Evolutionary conservation across 2,113 vertebrate species (phyloP).

Genomic region (Oreochromis niloticus): DNA sequence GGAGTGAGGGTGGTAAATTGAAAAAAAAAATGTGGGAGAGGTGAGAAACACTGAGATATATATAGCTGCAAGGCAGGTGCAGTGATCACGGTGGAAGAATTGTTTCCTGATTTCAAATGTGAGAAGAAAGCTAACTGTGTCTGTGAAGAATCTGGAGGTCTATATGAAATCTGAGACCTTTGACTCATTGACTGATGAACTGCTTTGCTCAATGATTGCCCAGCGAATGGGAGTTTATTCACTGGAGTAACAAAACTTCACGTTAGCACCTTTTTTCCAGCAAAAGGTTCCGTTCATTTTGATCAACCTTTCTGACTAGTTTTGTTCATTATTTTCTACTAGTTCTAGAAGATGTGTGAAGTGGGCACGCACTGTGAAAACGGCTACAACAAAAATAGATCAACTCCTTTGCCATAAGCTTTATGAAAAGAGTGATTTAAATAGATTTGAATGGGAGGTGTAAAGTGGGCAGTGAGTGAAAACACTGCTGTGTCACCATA

Average conservation of each 20-base stretch:
- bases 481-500: slow-evolving; percentile 35
- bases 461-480: slow-evolving; percentile 51
- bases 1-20: slow-evolving; percentile 29
- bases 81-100: not conserved
- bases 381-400: slow-evolving; percentile 18
- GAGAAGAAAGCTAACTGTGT: not conserved
- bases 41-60: slow-evolving; percentile 33
- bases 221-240: not conserved
- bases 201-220: not conserved
- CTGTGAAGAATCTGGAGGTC: not conserved
- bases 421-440: slow-evolving; percentile 25
- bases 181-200: not conserved
- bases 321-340: not conserved
- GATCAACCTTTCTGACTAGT: not conserved
- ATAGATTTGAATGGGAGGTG: slow-evolving; percentile 63
- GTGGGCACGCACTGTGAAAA: not conserved
- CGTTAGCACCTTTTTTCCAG: not conserved
- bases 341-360: slow-evolving; percentile 6
- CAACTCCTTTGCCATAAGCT: slow-evolving; percentile 15
- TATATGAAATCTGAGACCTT: not conserved
- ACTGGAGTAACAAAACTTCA: not conserved
- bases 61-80: slow-evolving; percentile 22
- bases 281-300: not conserved
- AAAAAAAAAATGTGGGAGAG: slow-evolving; percentile 26
- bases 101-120: not conserved